Evolutionary conservation across 2,888 invertebrate species (phyloP), one percentile per base, ranked within the genome.

Genomic region (Caprella mutica): DNA sequence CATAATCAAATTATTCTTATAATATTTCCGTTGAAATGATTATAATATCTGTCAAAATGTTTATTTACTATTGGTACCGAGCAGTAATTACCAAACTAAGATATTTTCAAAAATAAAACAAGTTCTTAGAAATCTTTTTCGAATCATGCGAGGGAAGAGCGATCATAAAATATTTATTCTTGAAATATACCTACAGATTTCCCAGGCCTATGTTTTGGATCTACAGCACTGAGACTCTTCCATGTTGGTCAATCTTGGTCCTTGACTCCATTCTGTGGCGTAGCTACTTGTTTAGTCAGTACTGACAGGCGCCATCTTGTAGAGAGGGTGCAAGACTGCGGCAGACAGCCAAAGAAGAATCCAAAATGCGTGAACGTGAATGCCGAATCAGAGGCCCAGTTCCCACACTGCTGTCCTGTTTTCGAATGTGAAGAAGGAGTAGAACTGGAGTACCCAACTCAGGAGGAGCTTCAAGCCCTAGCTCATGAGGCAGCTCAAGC

Each of bases 201-300:
- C 78, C 90, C 90, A 48, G 87, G 86, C 39, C 81, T 85, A 80
- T 91, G 90, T 71, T 91, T 90, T 75, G 90, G 90, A 0, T 88
- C 89, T 5, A 91, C 90, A 56, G 81, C 82, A 56, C 90, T 90
- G 73, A 86, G 87, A 39, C 89, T 89, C 14, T 83, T 89, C 53
- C 87, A 88, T 71, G 86, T 87, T 2, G 84, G 83, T 61, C 83
- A 87, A 74, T 77, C 82, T 59, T 90, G 90, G 90, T 88, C 88
- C 55, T 73, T 90, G 68, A 78, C 84, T 2, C 90, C 90, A 4
- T 90, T 90, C 83, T 90, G 90, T 70, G 90, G 90, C 14, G 82
- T 86, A 67, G 86, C 87, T 68, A 87, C 86, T 55, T 90, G 90
- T 75, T 85, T 88, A 3, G 48, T 48, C n/a, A 48, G 29, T 23